Evolutionary conservation across 2,888 invertebrate species (phyloP), one percentile per base, ranked within the genome.

Genomic region (Agrochola litura): DNA sequence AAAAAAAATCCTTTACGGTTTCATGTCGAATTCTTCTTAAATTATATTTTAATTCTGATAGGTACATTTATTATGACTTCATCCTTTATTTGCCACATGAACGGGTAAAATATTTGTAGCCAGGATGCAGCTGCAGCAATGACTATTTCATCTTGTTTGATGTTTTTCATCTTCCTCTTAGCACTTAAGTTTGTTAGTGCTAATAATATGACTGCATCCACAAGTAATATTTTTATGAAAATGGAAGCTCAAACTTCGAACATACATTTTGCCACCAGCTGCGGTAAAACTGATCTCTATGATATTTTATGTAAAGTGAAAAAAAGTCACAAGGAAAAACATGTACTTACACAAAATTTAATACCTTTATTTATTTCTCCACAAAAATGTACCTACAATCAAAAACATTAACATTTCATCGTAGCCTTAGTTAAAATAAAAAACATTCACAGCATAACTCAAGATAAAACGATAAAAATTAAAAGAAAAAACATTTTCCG

Each of bases 391-490:
- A n/a, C n/a, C n/a, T n/a, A n/a, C 46, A 81, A 49, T 52, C 12
- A 30, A n/a, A 64, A 81, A 63, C 25, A 58, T 79, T 82, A 81
- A 63, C 22, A 63, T 79, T 79, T 63, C 8, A 37, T 12, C 16
- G 58, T 9, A 58, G 49, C 37, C 49, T 65, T 79, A 46, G 52
- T 76, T 19, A 65, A 76, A 76, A 76, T 76, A 60, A 65, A 76
- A 54, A 19, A 77, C 46, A 61, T 61, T 65, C 49, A 64, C 22
- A 54, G 46, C 64, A 69, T 58, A 65, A 65, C 68, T 79, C 58
- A 68, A 83, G 52, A 64, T 78, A 83, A 70, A 61, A 61, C 54
- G 56, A 66, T 60, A 81, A 67, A 71, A 70, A 70, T 79, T 84
- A 84, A 79, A 72, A 54, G n/a, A 30, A 43, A 67, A 70, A 75